Percentiles rank a stretch among this genome's conserved stretches.
Conservation (phyloP, 2,113 vertebrate species). For the Hippolais icterina region DNA sequence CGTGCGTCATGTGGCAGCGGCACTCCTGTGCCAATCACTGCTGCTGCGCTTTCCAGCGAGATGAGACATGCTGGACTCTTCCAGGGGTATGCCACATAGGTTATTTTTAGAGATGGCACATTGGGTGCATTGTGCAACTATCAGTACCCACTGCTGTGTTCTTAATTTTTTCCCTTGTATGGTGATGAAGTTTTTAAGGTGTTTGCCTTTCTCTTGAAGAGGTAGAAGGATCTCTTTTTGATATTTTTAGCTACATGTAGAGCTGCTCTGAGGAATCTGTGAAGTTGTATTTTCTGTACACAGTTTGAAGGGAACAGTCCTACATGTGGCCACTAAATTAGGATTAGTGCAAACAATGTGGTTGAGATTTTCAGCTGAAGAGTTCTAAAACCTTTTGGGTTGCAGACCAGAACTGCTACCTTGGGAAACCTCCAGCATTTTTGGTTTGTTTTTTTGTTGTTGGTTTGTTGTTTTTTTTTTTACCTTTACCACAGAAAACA, state of each 20-base stretch:
- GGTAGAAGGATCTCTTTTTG: neutral
- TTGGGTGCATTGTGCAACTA: neutral
- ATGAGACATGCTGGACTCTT: neutral
- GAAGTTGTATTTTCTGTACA: neutral
- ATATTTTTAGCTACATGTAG: neutral
- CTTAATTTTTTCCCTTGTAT: constrained; percentile 57
- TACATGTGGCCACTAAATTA: neutral
- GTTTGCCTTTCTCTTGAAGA: constrained; percentile 2
- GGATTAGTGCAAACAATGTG: neutral
- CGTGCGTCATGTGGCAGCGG: neutral
- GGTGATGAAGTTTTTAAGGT: constrained; percentile 24
- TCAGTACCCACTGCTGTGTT: neutral
- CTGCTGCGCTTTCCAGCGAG: neutral
- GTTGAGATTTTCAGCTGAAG: neutral
- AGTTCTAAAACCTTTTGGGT: neutral
- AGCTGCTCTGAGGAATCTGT: neutral
- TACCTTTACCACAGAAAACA: neutral
- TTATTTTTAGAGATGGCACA: constrained; percentile 47
- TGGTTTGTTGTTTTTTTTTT: neutral
- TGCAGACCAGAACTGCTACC: neutral
- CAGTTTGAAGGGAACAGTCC: neutral
- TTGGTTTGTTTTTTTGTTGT: neutral
- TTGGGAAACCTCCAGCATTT: neutral
- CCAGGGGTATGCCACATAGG: neutral
- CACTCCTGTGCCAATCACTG: neutral